A percentile compares a stretch with the other conserved stretches of the same genome.
These are phyloP conservation scores for Entomobrya multifasciata DNA, from an alignment of 2,888 invertebrate genomes.

Conservation along the genomic window DNA sequence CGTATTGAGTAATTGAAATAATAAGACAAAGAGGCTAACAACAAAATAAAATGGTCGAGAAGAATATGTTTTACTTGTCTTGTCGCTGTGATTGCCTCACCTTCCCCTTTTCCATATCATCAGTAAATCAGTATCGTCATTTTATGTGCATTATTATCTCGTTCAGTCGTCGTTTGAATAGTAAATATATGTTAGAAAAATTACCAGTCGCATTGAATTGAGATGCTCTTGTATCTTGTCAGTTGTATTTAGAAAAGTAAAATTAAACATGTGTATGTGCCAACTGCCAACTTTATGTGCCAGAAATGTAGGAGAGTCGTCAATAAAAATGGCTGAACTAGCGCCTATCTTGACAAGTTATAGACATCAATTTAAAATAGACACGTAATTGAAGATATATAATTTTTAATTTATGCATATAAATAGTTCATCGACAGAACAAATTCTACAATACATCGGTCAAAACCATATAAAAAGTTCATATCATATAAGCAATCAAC, in stretches of 20 bases:
- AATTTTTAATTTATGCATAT: not conserved
- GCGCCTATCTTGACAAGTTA: constrained; percentile 19
- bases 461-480: not conserved
- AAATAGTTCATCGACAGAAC: not conserved
- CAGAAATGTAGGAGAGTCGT: not conserved
- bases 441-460: not conserved
- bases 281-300: not conserved
- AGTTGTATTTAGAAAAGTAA: too few relatives aligned
- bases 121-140: not conserved
- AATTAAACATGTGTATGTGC: too few relatives aligned
- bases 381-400: not conserved
- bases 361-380: constrained; percentile 8
- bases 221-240: too few relatives aligned
- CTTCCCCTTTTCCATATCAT: constrained; percentile 58
- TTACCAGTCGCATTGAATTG: not conserved
- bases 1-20: constrained; percentile 36
- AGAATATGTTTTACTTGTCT: constrained; percentile 47
- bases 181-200: too few relatives aligned
- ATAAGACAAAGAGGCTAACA: constrained; percentile 48
- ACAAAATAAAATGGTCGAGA: constrained; percentile 54
- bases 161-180: not conserved
- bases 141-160: constrained; percentile 27
- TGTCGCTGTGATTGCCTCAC: constrained; percentile 59
- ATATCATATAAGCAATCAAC: constrained; percentile 17
- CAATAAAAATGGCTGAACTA: not conserved